Evolutionary conservation across 2,797 vertebrate species (phyloP).

Genomic region (Fistularia commersonii): DNA sequence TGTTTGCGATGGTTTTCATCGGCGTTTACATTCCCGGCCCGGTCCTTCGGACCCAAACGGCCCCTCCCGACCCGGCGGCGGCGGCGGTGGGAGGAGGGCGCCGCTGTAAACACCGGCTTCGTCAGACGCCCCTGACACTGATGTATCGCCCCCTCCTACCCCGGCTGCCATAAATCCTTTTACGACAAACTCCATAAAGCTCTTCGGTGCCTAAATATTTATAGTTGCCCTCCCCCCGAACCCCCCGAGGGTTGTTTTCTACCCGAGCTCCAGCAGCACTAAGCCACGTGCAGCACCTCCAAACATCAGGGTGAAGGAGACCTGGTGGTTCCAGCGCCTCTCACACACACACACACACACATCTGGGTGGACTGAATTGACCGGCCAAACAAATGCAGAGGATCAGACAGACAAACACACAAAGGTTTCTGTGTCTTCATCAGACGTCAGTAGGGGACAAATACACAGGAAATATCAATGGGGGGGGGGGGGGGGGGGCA

Average conservation of each 20-base stretch:
- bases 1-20: conserved; percentile 53
- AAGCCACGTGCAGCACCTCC: conserved; percentile 73
- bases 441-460: conserved; percentile 40
- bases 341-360: conserved; percentile 33
- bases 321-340: conserved; percentile 46
- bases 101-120: conserved; percentile 63
- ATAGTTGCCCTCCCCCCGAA: conserved; percentile 75
- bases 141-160: conserved; percentile 67
- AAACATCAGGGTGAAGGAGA: conserved; percentile 62
- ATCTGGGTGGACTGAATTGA: conserved; percentile 64
- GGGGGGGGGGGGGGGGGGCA: neutral
- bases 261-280: conserved; percentile 67
- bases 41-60: conserved; percentile 74
- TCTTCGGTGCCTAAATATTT: conserved; percentile 83
- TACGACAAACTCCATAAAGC: conserved; percentile 81
- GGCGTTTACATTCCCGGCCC: conserved; percentile 66
- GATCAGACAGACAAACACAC: conserved; percentile 70
- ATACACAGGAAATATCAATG: conserved; percentile 36
- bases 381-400: conserved; percentile 64
- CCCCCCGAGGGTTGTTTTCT: conserved; percentile 75
- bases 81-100: conserved; percentile 55
- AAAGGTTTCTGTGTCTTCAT: conserved; percentile 56
- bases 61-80: conserved; percentile 50
- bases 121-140: conserved; percentile 58
- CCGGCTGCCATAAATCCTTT: conserved; percentile 77